Conservation (phyloP, 2,888 invertebrate species). For the Callimorpha dominula region DNA sequence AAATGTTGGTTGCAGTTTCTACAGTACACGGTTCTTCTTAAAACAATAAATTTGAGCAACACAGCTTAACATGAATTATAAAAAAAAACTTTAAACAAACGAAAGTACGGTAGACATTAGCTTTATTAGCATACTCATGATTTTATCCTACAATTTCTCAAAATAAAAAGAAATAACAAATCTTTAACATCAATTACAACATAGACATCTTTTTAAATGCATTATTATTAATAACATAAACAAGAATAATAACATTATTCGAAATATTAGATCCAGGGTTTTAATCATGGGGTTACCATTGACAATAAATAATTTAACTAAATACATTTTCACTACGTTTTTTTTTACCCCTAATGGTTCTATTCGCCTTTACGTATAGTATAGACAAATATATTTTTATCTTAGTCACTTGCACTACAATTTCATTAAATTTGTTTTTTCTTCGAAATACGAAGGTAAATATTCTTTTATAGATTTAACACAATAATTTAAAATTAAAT, state of each 20-base stretch:
- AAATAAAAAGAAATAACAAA: conserved; percentile 3
- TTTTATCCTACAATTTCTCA: background rate
- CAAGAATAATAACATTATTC: conserved; percentile 7
- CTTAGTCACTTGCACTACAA: background rate
- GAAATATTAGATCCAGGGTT: background rate
- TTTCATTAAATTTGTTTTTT: background rate
- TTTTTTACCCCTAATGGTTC: background rate
- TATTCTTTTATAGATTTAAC: conserved; percentile 36
- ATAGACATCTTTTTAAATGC: conserved; percentile 9
- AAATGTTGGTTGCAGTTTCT: conserved; percentile 1
- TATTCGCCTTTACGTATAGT: background rate
- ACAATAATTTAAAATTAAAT: conserved; percentile 49
- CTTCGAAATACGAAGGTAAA: conserved; percentile 30
- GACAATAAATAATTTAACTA: background rate
- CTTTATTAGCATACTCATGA: background rate
- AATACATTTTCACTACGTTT: background rate
- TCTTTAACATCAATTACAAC: background rate
- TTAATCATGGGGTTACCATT: background rate
- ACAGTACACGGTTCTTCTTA: background rate
- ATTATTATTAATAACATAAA: conserved; percentile 9
- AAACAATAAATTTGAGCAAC: conserved; percentile 12
- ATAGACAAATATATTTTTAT: conserved; percentile 4
- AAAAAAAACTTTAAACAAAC: background rate
- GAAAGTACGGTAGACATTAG: background rate
- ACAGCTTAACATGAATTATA: background rate